Evolutionary conservation across 1,140 invertebrate genomes (phyloP), one percentile per base, ranked within the genome.

Genomic region (Catajapyx aquilonaris): DNA sequence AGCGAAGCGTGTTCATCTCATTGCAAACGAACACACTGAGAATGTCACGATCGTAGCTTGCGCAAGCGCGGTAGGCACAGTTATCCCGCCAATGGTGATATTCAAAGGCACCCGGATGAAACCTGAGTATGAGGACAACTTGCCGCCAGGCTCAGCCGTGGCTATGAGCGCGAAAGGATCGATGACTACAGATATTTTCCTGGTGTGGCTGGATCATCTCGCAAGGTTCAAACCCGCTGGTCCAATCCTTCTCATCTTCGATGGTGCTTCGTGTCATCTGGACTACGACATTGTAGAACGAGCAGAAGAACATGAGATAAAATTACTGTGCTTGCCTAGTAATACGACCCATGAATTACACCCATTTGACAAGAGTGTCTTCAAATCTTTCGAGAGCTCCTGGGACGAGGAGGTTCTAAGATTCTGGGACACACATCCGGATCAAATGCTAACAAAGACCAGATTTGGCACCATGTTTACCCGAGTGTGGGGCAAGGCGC

Each of bases 321-420:
- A 35, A 28, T 41, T 57, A 31, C 55, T 53, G 35, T 56, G 50
- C 38, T 41, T 56, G 31, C 51, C 52, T 20, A 47, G 43, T 9
- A 59, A 56, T 31, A 57, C 50, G 1, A 56, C 50, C 2, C 53
- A 57, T 38, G 52, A 57, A 44, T 41, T 57, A 2, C 57, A 60
- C 40, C 53, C 53, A 1, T 38, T 59, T 13, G 49, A 58, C 42
- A 55, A 55, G 48, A 31, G 47, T 15, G 49, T 54, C 4, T 49
- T 47, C 41, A 37, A 41, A 37, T 49, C 48, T n/a, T 56, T 50
- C 34, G 51, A 56, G 44, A 44, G 48, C 35, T 44, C 48, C 31
- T 54, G 54, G 55, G 52, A 57, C 44, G 34, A 48, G 38, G 48
- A 57, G 43, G 15, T 44, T n/a, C 39, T 54, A 40, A 48, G 16